Percentiles rank a stretch among this genome's conserved stretches.
Evolutionary conservation across 2,797 vertebrate species (phyloP).

Genomic region (Tympanoctomys barrerae): DNA sequence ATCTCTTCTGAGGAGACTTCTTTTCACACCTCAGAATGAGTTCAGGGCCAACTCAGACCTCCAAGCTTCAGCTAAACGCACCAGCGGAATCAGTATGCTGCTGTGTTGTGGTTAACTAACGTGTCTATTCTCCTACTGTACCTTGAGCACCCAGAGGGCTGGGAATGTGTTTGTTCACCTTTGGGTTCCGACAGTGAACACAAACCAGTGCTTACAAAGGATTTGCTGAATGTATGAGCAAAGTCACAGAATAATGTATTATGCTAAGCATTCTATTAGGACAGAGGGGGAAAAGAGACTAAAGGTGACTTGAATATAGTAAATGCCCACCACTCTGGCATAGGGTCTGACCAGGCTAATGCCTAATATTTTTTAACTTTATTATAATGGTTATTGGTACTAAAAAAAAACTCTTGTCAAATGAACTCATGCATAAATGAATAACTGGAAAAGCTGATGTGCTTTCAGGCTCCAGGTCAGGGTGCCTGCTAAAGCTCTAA

Average conservation of each 20-base stretch:
- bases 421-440: background rate
- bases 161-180: background rate
- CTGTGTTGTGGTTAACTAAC: background rate
- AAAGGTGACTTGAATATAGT: background rate
- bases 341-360: background rate
- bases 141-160: background rate
- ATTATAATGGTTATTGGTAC: background rate
- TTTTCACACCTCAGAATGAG: background rate
- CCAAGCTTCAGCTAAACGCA: background rate
- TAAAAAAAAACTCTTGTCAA: background rate
- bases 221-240: background rate
- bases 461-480: background rate
- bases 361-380: background rate
- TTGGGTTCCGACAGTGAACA: background rate
- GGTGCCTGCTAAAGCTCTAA: background rate
- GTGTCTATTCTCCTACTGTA: background rate
- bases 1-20: slow-evolving; percentile 1
- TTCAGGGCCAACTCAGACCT: background rate
- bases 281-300: background rate
- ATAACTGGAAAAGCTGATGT: background rate
- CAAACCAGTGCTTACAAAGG: background rate
- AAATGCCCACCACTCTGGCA: background rate
- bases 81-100: background rate
- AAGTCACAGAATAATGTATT: background rate
- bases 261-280: background rate